Conservation (phyloP, 2,113 vertebrate genomes). For the Jacana jacana region DNA sequence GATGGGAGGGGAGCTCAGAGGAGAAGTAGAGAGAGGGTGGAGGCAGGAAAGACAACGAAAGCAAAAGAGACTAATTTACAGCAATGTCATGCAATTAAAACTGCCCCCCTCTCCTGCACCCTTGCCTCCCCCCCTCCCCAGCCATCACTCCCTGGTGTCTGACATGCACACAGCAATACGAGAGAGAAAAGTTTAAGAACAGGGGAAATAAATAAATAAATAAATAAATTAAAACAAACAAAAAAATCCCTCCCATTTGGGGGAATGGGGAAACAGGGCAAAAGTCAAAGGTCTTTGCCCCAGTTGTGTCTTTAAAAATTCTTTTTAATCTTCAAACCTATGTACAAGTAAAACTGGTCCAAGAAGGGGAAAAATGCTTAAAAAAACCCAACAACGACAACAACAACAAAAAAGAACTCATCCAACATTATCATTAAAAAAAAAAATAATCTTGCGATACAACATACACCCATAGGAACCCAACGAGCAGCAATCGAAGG, state of each 20-base stretch:
- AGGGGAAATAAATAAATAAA: conserved; percentile 74
- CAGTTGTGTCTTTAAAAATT: conserved; percentile 65
- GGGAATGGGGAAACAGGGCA: conserved; percentile 75
- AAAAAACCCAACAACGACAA: conserved; percentile 46
- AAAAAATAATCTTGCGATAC: conserved; percentile 71
- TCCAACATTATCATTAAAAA: conserved; percentile 63
- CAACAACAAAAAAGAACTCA: conserved; percentile 59
- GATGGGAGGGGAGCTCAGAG: conserved; percentile 66
- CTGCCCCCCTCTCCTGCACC: conserved; percentile 67
- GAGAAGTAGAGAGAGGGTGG: conserved; percentile 60
- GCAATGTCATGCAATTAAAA: conserved; percentile 76
- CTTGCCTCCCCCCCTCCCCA: conserved; percentile 64
- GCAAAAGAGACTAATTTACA: conserved; percentile 69
- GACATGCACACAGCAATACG: conserved; percentile 93
- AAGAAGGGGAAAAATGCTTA: conserved; percentile 35
- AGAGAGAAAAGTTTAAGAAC: conserved; percentile 85
- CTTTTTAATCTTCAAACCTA: conserved; percentile 77
- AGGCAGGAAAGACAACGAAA: conserved; percentile 66
- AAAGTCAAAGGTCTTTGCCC: conserved; percentile 69
- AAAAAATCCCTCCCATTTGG: conserved; percentile 70
- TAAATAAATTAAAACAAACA: background rate
- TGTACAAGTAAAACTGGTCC: conserved; percentile 84
- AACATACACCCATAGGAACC: conserved; percentile 85
- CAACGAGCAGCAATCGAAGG: conserved; percentile 89
- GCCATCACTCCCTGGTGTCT: conserved; percentile 73